Base-by-base conservation (phyloP, 1,140 invertebrate genomes). In the Oncopodura yosiiana region DNA sequence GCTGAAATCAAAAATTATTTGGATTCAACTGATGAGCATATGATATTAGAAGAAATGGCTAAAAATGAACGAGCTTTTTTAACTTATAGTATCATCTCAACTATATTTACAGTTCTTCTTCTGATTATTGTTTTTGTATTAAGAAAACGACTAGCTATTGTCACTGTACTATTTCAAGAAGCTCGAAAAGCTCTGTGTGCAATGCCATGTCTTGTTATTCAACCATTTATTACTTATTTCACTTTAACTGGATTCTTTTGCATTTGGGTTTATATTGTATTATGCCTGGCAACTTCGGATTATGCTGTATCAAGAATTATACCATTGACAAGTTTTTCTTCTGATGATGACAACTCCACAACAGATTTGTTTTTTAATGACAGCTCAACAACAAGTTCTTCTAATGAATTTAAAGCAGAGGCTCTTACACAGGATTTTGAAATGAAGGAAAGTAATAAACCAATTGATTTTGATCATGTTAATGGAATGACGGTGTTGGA, bases 1-100 rank as follows among this genome's bases (percentile, higher is more conserved):
- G 76, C 81, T 58, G 82, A 83, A 60, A 78, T 92, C 16, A 82
- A 81, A 61, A 74, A 73, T 53, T 79, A 82, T 42, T 73, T 88
- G 38, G 81, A 83, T 68, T 71, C 72, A 57, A 79, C 78, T 29
- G 71, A 78, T 37, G 69, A 75, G 39, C 73, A 72, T 49, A 49
- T 66, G 68, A 66, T 77, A 32, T 75, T 89, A 39, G 79, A 86
- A 68, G 84, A 92, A 73, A 82, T 84, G 48, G 75, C 86, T 1
- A 79, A 84, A 67, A 93, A 93, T 73, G 85, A 94, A 74, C 79
- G 78, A 59, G 84, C 88, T 48, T 92, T 86, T 72, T 75, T 87
- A 51, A 79, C 74, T 66, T 92, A 83, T 71, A 81, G 89, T 26
- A 85, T 94, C 57, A 75, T 92, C 58, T 84, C 87, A n/a, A 89